Evolutionary conservation across 2,113 vertebrate species (phyloP).

Genomic region (Epinephelus fuscoguttatus): DNA sequence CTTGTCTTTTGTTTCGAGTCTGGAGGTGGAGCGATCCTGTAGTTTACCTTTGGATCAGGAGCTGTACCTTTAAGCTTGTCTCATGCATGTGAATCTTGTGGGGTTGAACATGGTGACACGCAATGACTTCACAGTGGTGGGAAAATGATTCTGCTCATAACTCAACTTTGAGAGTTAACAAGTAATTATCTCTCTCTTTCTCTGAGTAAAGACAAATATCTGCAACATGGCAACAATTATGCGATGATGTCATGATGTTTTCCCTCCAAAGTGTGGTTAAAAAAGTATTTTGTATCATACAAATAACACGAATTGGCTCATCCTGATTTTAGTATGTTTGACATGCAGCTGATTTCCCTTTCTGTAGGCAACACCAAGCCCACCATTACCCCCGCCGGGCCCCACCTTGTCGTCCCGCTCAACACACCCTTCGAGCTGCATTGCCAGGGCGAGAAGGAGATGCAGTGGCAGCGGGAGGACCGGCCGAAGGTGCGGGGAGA

Average conservation of each 20-base stretch:
- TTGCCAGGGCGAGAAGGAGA: conserved; percentile 75
- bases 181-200: not conserved
- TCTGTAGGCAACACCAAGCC: conserved; percentile 78
- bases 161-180: not conserved
- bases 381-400: conserved; percentile 69
- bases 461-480: conserved; percentile 81
- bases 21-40: not conserved
- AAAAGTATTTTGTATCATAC: not conserved
- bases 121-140: not conserved
- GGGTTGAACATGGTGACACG: not conserved
- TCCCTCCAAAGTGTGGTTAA: no score
- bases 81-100: not conserved
- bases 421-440: conserved; percentile 71
- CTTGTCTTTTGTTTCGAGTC: not conserved
- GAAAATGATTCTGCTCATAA: not conserved
- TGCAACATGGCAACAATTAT: not conserved
- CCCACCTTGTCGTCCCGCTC: conserved; percentile 71
- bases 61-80: conserved; percentile 1
- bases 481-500: conserved; percentile 59
- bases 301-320: not conserved
- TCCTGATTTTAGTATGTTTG: not conserved
- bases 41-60: conserved; percentile 20
- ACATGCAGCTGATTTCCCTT: not conserved
- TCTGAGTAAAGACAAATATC: not conserved
- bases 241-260: not conserved